Conservation (phyloP, 2,113 vertebrate genomes). For the Nanger granti region DNA sequence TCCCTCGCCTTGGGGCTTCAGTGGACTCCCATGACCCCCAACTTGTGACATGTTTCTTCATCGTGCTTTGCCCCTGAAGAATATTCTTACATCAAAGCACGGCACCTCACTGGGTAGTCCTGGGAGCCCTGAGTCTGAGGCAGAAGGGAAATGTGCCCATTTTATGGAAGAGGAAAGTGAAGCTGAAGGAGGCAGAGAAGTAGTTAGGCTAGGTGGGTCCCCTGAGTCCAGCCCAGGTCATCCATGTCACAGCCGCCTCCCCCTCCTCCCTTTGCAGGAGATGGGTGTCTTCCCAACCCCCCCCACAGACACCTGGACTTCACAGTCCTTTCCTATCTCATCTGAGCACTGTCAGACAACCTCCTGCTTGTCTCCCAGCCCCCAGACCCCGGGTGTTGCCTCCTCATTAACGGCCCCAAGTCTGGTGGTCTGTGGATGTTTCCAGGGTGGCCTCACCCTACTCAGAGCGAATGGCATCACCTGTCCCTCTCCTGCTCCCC, state of each 20-base stretch:
- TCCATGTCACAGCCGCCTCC: not conserved
- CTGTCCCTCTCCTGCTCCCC: not conserved
- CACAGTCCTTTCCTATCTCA: not conserved
- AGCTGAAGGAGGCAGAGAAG: not conserved
- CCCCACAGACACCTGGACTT: not conserved
- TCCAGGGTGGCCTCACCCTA: not conserved
- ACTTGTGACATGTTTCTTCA: not conserved
- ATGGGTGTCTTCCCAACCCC: not conserved
- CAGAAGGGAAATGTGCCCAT: not conserved
- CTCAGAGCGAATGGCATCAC: not conserved
- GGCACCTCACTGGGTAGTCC: not conserved
- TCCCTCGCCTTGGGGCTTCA: not conserved
- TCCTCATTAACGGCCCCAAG: not conserved
- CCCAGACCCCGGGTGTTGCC: not conserved
- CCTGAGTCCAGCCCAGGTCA: not conserved
- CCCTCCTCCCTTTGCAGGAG: not conserved
- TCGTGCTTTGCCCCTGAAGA: not conserved
- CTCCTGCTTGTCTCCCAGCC: not conserved
- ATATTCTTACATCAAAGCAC: not conserved
- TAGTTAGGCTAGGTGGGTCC: not conserved
- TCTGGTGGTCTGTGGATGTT: not conserved
- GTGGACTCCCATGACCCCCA: too few species aligned
- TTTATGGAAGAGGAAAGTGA: constrained; percentile 6
- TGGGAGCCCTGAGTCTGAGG: not conserved
- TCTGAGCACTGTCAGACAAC: not conserved